These are phyloP conservation scores for Litoditis marina DNA, from an alignment of 2,888 invertebrate genomes.

Conservation along the genomic window DNA sequence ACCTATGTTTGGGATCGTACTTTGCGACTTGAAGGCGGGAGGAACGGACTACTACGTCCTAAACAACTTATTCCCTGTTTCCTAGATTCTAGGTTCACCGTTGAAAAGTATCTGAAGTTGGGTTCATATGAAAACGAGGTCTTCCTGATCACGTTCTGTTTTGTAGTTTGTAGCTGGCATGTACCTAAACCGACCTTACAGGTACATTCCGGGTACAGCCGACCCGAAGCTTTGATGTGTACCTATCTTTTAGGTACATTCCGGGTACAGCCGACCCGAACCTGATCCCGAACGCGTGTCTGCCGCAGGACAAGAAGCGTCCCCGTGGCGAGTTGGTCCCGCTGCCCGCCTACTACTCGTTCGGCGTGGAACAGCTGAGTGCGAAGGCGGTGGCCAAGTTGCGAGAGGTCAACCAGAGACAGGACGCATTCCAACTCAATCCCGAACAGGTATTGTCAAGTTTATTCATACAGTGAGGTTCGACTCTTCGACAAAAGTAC, in stretches of 20 bases:
- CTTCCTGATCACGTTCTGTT: too few species aligned
- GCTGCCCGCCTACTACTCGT: slow-evolving; percentile 35
- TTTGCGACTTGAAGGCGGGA: too few species aligned
- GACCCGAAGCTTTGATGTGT: not conserved
- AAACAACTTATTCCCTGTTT: too few species aligned
- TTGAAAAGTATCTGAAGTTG: too few species aligned
- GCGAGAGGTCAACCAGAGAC: slow-evolving; percentile 36
- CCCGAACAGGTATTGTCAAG: slow-evolving; percentile 20
- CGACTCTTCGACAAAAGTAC: too few species aligned
- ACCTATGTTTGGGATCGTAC: too few species aligned
- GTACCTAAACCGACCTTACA: too few species aligned
- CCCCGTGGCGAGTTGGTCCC: slow-evolving; percentile 54
- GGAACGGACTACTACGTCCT: too few species aligned
- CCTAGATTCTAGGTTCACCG: too few species aligned
- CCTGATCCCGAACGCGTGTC: slow-evolving; percentile 39
- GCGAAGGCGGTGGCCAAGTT: slow-evolving; percentile 46
- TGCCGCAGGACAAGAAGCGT: slow-evolving; percentile 44
- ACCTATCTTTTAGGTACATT: slow-evolving; percentile 8
- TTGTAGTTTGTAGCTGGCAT: too few species aligned
- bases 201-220: slow-evolving; percentile 13
- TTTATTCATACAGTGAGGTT: too few species aligned
- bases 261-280: slow-evolving; percentile 6
- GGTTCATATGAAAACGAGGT: too few species aligned
- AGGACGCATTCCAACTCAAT: slow-evolving; percentile 28
- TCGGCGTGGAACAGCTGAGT: slow-evolving; percentile 30